These are phyloP conservation scores for Allygus modestus DNA, from an alignment of 2,888 invertebrate genomes.

Conservation along the genomic window DNA sequence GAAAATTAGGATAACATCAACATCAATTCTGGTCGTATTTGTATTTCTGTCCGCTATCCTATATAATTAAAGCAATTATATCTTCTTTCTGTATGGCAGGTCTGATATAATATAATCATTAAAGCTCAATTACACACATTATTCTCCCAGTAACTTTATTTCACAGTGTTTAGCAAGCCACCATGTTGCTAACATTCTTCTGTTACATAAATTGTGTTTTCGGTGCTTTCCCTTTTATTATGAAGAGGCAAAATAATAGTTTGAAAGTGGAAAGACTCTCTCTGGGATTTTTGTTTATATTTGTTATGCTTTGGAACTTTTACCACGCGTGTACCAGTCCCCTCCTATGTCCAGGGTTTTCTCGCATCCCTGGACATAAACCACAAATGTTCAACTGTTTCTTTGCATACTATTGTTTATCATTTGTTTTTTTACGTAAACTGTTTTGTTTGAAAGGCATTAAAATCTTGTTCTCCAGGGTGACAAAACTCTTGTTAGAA, in stretches of 20 bases:
- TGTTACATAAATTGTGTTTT: slow-evolving; percentile 12
- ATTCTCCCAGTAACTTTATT: too few species aligned
- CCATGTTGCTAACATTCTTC: neutral
- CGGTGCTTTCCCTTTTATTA: slow-evolving; percentile 11
- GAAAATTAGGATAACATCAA: too few species aligned
- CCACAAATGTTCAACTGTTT: neutral
- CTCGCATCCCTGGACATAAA: neutral
- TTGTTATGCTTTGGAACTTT: neutral
- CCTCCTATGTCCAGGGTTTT: neutral
- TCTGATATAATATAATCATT: too few species aligned
- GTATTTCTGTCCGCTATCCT: too few species aligned
- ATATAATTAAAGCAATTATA: too few species aligned
- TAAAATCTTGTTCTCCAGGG: neutral
- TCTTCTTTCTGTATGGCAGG: too few species aligned
- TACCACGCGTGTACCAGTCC: slow-evolving; percentile 9
- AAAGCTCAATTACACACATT: too few species aligned
- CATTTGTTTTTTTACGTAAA: neutral
- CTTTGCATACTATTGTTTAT: neutral
- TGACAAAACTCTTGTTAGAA: neutral
- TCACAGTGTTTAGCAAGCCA: neutral
- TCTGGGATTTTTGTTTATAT: neutral
- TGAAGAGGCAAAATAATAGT: neutral
- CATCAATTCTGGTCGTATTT: too few species aligned
- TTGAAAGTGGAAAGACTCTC: neutral
- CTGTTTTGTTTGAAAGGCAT: neutral